Percentiles rank a stretch among this genome's conserved stretches.
These are phyloP conservation scores for Conopomorpha cramerella DNA, from an alignment of 1,140 invertebrate genomes.

Conservation along the genomic window DNA sequence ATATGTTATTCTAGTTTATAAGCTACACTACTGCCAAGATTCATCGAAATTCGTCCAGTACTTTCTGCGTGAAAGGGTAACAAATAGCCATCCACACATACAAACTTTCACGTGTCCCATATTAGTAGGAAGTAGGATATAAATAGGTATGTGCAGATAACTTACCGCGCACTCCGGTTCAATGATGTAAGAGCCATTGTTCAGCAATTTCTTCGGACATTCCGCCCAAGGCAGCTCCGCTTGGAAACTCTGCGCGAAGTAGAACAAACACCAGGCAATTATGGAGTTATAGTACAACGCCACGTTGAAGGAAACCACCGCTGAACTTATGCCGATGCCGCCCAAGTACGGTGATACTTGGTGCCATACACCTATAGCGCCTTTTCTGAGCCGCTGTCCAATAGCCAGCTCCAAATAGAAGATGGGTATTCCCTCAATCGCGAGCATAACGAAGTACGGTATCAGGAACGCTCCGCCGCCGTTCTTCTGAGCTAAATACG, in stretches of 20 bases:
- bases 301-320: slow-evolving; percentile 95
- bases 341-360: slow-evolving; percentile 85
- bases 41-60: too few species aligned
- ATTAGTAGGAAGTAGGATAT: too few species aligned
- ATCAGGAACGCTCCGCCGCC: slow-evolving; percentile 94
- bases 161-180: slow-evolving; percentile 86
- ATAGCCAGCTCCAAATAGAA: slow-evolving; percentile 94
- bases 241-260: slow-evolving; percentile 91
- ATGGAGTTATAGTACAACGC: slow-evolving; percentile 99
- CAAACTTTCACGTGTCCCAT: too few species aligned
- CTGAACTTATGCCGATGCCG: slow-evolving; percentile 89
- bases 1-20: too few species aligned
- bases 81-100: too few species aligned
- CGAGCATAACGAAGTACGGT: slow-evolving; percentile 91
- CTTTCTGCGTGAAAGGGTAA: too few species aligned
- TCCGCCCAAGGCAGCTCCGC: slow-evolving; percentile 88
- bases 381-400: slow-evolving; percentile 88
- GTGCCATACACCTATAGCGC: slow-evolving; percentile 94
- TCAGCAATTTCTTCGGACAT: slow-evolving; percentile 81
- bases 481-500: slow-evolving; percentile 90
- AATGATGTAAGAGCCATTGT: slow-evolving; percentile 77
- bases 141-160: slow-evolving; percentile 9
- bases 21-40: too few species aligned
- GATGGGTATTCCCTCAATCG: slow-evolving; percentile 91
- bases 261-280: slow-evolving; percentile 98